Evolutionary conservation across 2,113 vertebrate genomes (phyloP).

Genomic region (Amblyornis subalaris): DNA sequence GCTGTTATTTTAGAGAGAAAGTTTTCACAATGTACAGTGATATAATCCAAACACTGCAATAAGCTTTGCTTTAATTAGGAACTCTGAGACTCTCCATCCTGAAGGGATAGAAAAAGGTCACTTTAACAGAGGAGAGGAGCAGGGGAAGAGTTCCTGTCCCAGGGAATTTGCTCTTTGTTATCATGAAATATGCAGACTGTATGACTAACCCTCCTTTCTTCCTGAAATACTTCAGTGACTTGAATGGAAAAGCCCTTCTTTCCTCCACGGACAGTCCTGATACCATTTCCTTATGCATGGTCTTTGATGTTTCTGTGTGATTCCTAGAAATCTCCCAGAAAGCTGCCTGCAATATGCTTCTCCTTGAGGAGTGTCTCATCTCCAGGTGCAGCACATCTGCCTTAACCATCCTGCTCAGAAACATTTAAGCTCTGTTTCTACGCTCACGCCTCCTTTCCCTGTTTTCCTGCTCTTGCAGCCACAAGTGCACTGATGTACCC

Average conservation of each 20-base stretch:
- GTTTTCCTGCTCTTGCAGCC: not conserved
- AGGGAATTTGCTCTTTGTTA: not conserved
- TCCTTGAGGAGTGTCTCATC: not conserved
- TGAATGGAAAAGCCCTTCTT: not conserved
- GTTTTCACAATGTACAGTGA: not conserved
- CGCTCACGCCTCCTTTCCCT: accelerated
- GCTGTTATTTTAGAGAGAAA: not conserved
- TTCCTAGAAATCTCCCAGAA: not conserved
- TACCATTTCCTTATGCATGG: not conserved
- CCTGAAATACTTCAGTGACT: not conserved
- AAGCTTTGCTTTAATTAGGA: not conserved
- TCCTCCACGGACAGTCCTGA: not conserved
- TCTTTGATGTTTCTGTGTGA: not conserved
- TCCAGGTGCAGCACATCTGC: not conserved
- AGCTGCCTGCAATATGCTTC: not conserved
- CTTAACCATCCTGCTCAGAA: not conserved
- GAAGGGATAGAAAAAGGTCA: not conserved
- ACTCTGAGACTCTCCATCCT: not conserved
- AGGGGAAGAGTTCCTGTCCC: not conserved
- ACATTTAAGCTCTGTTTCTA: not conserved
- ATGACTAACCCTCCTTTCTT: not conserved
- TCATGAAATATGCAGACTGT: not conserved
- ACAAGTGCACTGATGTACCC: not conserved
- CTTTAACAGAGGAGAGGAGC: not conserved
- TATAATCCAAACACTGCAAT: not conserved